Evolutionary conservation across 2,113 vertebrate genomes (phyloP), one percentile per base, ranked within the genome.

Genomic region (Varanus komodoensis): DNA sequence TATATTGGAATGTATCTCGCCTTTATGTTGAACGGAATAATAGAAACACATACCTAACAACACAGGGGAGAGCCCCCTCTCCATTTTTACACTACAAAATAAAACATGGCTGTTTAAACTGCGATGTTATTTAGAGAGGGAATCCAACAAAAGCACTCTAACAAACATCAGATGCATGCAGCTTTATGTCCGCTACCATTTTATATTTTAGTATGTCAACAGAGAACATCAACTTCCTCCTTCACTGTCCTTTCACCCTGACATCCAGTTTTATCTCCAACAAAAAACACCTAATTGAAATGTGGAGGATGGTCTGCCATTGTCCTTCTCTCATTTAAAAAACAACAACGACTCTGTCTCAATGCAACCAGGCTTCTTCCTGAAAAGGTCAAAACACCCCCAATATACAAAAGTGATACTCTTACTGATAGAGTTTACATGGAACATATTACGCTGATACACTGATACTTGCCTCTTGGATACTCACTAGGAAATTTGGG

Each of bases 131-230:
- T 92, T 94, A 88, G 93, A 92, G 87, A 14, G 2, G 1, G 15
- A 27, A 1, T 19, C 67, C 74, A 15, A 86, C 74, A 89, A 80
- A 44, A 86, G 78, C 84, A 44, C 90, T 94, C 93, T 94, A 96
- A 95, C 89, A 91, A 91, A 94, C 96, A 93, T 83, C 93, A 95
- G 95, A 95, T 85, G 88, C 61, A 89, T 79, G 64, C 52, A 84
- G 50, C 75, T 94, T 94, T 94, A 89, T 92, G 92, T 87, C 92
- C 91, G 67, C 93, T 91, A 93, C 89, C 84, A 90, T 87, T 94
- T 93, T 38, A 74, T 94, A 92, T 91, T 95, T 95, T 74, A 61
- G 94, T 68, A 85, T 14, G 73, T 89, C 87, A 38, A 38, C 90
- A 68, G 80, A 92, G 85, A 29, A 89, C 89, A 78, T 89, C 91